Evolutionary conservation across 2,113 vertebrate species (phyloP).

Genomic region (Cebidichthys violaceus): DNA sequence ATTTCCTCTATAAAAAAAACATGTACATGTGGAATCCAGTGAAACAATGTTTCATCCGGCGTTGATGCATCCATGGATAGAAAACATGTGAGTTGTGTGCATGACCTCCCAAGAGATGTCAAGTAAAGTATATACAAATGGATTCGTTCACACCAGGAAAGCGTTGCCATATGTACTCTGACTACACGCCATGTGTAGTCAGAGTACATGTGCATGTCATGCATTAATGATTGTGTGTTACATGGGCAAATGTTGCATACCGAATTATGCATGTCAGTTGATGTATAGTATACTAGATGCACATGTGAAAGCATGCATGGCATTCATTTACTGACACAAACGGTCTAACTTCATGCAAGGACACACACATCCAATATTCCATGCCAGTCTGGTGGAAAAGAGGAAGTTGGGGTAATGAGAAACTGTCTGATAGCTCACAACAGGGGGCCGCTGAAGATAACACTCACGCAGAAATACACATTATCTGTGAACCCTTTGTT

Average conservation of each 20-base stretch:
- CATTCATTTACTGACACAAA: neutral
- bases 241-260: neutral
- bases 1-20: neutral
- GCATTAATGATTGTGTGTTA: constrained; percentile 16
- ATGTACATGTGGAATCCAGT: neutral
- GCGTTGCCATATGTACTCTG: constrained; percentile 1
- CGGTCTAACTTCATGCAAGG: neutral
- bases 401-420: constrained; percentile 45
- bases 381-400: constrained; percentile 27
- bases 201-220: neutral
- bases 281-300: neutral
- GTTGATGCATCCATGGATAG: neutral
- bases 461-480: constrained; percentile 18
- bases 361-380: constrained; percentile 12
- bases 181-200: neutral
- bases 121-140: constrained; percentile 39
- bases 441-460: constrained; percentile 36
- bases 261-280: constrained; percentile 29
- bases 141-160: constrained; percentile 34
- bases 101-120: constrained; percentile 22
- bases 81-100: neutral
- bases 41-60: neutral
- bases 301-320: constrained; percentile 8
- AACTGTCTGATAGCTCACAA: constrained; percentile 52
- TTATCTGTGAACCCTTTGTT: constrained; percentile 53